phyloP scores from a whole-genome alignment of 2,113 vertebrate genomes.

The Carettochelys insculpta region DNA sequence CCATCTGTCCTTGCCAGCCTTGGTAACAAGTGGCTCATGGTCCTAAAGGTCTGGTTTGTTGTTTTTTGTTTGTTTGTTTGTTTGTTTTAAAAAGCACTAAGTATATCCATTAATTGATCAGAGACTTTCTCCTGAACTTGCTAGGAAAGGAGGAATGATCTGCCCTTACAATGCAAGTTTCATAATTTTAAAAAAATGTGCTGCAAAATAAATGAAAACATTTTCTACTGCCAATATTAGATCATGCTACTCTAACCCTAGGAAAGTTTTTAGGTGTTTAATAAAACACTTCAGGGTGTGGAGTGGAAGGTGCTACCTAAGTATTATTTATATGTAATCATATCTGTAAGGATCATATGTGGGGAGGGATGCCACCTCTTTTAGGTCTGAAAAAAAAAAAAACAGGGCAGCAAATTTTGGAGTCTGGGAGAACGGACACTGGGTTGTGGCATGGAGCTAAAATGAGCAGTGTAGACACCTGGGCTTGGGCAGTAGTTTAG shows the following conservation, averaged over 20 bases:
- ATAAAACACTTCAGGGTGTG: neutral
- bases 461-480: too few relatives aligned
- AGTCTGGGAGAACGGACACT: neutral
- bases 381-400: too few relatives aligned
- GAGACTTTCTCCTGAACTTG: neutral
- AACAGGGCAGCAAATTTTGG: neutral
- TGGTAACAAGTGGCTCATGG: neutral
- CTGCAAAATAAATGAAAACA: neutral
- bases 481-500: too few relatives aligned
- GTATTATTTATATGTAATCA: neutral
- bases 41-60: neutral
- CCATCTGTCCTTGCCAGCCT: neutral
- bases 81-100: too few relatives aligned
- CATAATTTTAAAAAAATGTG: neutral
- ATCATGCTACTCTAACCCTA: neutral
- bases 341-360: neutral
- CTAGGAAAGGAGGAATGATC: neutral
- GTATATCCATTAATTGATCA: neutral
- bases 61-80: too few relatives aligned
- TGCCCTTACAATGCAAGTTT: neutral
- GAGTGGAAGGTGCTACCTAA: neutral
- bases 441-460: too few relatives aligned
- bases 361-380: neutral
- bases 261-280: neutral
- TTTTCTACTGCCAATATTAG: neutral